Evolutionary conservation across 2,113 vertebrate genomes (phyloP), one percentile per base, ranked within the genome.

Genomic region (Pipa parva): DNA sequence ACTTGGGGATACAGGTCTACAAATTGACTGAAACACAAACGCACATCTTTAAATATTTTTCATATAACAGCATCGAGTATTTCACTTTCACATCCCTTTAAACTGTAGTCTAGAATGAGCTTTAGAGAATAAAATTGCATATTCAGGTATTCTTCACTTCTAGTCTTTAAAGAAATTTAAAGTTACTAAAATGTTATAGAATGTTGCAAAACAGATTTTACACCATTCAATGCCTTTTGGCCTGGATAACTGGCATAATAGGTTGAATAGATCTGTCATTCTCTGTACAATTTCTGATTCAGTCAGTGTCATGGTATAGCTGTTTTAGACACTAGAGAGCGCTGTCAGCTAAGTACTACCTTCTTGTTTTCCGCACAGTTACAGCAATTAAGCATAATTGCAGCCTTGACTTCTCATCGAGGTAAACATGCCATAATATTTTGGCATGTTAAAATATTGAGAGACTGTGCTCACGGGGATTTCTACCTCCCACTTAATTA

Each of bases 401-500:
- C 58, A 27, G 28, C n/a, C 7, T 29, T 60, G 33, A 58, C 50
- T 9, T n/a, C 46, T 52, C 52, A 61, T 39, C 33, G 42, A 7
- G 15, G 79, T 78, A 68, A 80, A 76, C 74, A 78, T 0, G 0
- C 20, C 55, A 78, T 77, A 75, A 79, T 80, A 73, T 80, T 78
- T 78, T 76, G 86, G 81, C 60, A 73, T 82, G 78, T 83, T 79
- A 63, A 70, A 76, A 69, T 76, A 83, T 71, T 76, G 63, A 71
- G 72, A 81, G 73, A 74, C 73, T 82, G 78, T 76, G 72, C 68
- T 74, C 69, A 75, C 65, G 51, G 1, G 76, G 77, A 86, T 82
- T 78, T 74, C 71, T 80, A 76, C 78, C 79, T 74, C 79, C 60
- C 86, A 74, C 72, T 69, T 80, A 60, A 78, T 82, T 77, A 79